phyloP scores from a whole-genome alignment of 1,140 invertebrate genomes.

The Metopolophium dirhodum region DNA sequence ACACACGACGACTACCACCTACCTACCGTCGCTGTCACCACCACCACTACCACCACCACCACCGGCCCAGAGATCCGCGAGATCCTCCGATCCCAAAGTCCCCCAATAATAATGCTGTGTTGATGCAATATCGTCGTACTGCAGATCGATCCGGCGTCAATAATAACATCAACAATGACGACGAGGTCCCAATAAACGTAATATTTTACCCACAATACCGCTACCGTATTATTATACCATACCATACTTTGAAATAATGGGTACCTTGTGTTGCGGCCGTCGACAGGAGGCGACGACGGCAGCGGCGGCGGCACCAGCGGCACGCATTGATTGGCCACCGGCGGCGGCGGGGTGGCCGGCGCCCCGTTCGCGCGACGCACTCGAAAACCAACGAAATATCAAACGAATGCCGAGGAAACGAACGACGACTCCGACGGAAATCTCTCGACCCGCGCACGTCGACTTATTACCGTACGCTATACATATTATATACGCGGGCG shows the following conservation, averaged over 20 bases:
- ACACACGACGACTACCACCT: neutral
- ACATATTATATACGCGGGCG: constrained; percentile 2
- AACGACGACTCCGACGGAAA: neutral
- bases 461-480: neutral
- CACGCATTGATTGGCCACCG: constrained; percentile 56
- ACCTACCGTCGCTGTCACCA: neutral
- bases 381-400: constrained; percentile 10
- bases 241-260: neutral
- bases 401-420: neutral
- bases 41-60: neutral
- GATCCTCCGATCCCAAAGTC: neutral
- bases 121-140: neutral
- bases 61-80: neutral
- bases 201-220: neutral
- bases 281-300: constrained; percentile 37
- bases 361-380: constrained; percentile 37
- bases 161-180: neutral
- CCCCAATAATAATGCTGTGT: too few species aligned
- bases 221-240: neutral
- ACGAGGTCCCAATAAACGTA: neutral
- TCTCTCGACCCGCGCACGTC: neutral
- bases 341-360: constrained; percentile 44
- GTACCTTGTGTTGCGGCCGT: constrained; percentile 36
- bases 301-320: neutral
- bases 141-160: neutral